These are phyloP conservation scores for Ochlodes sylvanus DNA, from an alignment of 2,888 invertebrate genomes.

Conservation along the genomic window DNA sequence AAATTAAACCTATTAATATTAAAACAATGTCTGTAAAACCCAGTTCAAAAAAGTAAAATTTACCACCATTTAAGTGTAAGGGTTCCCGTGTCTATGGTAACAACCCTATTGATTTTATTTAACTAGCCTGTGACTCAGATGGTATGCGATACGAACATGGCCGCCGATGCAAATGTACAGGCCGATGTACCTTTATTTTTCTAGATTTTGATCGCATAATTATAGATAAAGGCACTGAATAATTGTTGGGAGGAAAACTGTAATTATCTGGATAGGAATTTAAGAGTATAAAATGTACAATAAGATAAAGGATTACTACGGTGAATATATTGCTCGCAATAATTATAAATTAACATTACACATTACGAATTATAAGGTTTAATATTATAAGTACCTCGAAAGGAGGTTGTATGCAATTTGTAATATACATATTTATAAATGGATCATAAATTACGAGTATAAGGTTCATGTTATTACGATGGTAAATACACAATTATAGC, in stretches of 20 bases:
- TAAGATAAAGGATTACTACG: constrained; percentile 22
- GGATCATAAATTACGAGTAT: too few species aligned
- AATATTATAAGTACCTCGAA: background rate
- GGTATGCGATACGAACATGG: constrained; percentile 26
- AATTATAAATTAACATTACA: constrained; percentile 18
- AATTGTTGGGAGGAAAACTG: constrained; percentile 36
- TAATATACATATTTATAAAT: background rate
- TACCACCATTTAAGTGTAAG: constrained; percentile 1
- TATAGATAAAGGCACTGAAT: constrained; percentile 37
- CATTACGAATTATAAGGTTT: background rate
- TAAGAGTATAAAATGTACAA: constrained; percentile 22
- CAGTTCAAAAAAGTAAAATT: too few species aligned
- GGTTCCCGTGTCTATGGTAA: constrained; percentile 50
- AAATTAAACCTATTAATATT: too few species aligned
- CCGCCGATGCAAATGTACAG: constrained; percentile 31
- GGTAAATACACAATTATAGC: too few species aligned
- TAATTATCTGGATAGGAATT: constrained; percentile 31
- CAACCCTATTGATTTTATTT: constrained; percentile 44
- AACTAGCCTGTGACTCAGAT: constrained; percentile 25
- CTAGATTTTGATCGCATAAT: constrained; percentile 39
- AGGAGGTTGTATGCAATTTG: background rate
- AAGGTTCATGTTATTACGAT: too few species aligned
- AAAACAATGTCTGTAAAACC: too few species aligned
- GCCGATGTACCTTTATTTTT: constrained; percentile 30
- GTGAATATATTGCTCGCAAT: constrained; percentile 21